Conservation (phyloP, 2,888 invertebrate genomes). For the Nemotelus pantherinus region DNA sequence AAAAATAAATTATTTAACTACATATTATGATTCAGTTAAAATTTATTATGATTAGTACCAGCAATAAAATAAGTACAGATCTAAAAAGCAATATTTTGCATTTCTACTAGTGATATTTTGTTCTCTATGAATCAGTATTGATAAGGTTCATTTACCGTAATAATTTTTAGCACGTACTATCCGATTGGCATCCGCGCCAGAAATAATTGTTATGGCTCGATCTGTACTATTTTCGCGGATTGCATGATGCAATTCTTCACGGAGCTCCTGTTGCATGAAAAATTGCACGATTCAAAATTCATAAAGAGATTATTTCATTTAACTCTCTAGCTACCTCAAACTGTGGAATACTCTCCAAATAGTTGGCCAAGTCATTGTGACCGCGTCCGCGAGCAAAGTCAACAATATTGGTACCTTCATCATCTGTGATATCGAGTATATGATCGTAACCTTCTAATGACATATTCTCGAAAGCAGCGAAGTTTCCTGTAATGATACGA, state of each 20-base stretch:
- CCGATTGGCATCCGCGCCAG: conserved; percentile 60
- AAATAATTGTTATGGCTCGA: conserved; percentile 69
- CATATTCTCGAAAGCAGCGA: conserved; percentile 69
- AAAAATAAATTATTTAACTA: no score
- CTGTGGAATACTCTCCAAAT: conserved; percentile 76
- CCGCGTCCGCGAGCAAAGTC: conserved; percentile 76
- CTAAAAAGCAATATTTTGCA: background rate
- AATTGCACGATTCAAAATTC: background rate
- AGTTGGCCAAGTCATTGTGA: conserved; percentile 73
- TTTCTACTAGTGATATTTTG: conserved; percentile 1
- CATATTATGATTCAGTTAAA: no score
- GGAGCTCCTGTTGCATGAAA: conserved; percentile 70
- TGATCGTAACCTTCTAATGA: conserved; percentile 88
- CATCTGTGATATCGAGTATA: conserved; percentile 81
- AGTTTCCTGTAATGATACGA: conserved; percentile 67
- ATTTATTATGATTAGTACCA: no score
- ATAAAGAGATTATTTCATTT: conserved; percentile 44
- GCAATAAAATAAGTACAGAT: background rate
- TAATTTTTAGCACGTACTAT: conserved; percentile 63
- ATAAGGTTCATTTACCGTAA: conserved; percentile 58
- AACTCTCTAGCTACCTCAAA: conserved; percentile 72
- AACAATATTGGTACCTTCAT: conserved; percentile 73
- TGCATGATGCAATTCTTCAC: conserved; percentile 80
- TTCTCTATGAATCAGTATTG: conserved; percentile 8
- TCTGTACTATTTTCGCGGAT: conserved; percentile 73